Evolutionary conservation across 1,140 invertebrate genomes (phyloP).

Genomic region (Paramacrobiotus metropolitanus): DNA sequence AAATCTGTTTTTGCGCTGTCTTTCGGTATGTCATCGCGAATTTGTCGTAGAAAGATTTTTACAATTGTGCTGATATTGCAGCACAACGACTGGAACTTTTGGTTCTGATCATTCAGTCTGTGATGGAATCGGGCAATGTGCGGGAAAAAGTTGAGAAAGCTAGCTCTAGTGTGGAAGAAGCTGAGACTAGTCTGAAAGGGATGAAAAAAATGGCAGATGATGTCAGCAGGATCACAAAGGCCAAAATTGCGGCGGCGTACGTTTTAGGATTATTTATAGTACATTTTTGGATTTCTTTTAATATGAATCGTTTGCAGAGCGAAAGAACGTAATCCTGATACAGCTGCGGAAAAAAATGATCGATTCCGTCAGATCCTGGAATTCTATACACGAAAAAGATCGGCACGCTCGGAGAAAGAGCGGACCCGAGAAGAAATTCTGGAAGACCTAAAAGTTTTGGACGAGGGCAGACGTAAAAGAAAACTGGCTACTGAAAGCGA

Average conservation of each 20-base stretch:
- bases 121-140: background rate
- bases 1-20: background rate
- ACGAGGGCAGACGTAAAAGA: background rate
- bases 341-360: background rate
- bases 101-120: background rate
- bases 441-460: background rate
- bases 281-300: background rate
- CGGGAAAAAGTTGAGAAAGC: background rate
- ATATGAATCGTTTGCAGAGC: background rate
- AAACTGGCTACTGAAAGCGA: background rate
- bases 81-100: background rate
- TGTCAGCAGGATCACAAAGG: background rate
- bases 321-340: background rate
- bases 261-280: no score
- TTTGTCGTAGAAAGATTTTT: background rate
- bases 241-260: background rate
- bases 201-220: background rate
- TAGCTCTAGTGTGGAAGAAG: background rate
- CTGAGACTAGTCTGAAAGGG: background rate
- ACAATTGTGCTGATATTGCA: background rate
- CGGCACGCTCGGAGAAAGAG: background rate
- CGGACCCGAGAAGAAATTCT: background rate
- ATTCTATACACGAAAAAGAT: background rate
- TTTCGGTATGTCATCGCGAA: conserved; percentile 2
- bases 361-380: background rate